Conservation (phyloP, 1,140 invertebrate species). For the Chrysopa pallens region DNA sequence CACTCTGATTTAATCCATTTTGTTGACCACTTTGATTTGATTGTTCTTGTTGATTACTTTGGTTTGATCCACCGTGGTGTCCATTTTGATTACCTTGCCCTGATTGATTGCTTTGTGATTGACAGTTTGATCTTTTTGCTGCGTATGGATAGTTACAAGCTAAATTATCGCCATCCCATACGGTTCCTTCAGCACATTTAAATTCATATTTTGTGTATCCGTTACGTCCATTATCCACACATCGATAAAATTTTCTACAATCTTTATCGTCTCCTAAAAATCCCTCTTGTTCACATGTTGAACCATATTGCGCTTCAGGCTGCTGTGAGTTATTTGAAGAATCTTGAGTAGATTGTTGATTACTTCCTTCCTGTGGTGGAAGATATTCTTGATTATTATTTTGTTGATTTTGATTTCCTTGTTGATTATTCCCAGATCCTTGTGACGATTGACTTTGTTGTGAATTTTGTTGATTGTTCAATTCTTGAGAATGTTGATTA, state of each 20-base stretch:
- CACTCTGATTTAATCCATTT: constrained; percentile 6
- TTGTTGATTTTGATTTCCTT: not conserved
- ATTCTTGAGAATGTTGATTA: no score
- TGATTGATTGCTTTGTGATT: not conserved
- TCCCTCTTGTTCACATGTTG: constrained; percentile 29
- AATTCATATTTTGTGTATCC: constrained; percentile 35
- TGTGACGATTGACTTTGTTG: constrained; percentile 3
- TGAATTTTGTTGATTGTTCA: not conserved
- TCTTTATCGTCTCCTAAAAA: constrained; percentile 33
- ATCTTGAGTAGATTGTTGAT: no score
- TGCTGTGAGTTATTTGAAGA: no score
- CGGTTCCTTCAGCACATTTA: constrained; percentile 34
- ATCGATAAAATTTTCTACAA: constrained; percentile 43
- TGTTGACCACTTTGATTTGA: constrained; percentile 8
- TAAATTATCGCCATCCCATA: constrained; percentile 29
- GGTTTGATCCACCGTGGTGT: constrained; percentile 7
- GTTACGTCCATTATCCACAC: constrained; percentile 27
- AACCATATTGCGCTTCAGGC: constrained; percentile 4
- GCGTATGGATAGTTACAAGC: constrained; percentile 30
- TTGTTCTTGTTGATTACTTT: constrained; percentile 7
- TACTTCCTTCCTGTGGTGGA: no score
- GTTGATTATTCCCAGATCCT: constrained; percentile 6
- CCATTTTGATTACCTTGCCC: not conserved
- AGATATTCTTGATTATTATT: no score
- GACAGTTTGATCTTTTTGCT: constrained; percentile 12